These are phyloP conservation scores for Brachypalpus laphriformis DNA, from an alignment of 2,888 invertebrate genomes.

Conservation along the genomic window DNA sequence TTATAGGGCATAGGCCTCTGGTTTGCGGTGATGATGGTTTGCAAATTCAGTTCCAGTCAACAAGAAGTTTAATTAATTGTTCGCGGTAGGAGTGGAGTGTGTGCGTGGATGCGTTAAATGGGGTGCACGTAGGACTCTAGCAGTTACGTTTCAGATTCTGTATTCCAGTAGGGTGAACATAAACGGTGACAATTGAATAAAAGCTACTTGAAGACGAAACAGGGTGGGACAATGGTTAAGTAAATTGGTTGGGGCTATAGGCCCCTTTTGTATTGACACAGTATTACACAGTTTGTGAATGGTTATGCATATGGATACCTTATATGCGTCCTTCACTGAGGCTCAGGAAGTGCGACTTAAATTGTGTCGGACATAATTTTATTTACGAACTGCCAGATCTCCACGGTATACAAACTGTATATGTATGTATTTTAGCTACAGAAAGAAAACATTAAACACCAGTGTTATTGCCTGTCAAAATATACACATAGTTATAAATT, in stretches of 20 bases:
- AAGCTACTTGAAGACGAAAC: neutral
- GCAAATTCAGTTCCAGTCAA: slow-evolving; percentile 42
- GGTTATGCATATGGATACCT: neutral
- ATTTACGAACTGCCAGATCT: too few relatives aligned
- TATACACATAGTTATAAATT: too few relatives aligned
- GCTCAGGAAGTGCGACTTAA: too few relatives aligned
- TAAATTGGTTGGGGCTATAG: too few relatives aligned
- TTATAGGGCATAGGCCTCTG: slow-evolving; percentile 12
- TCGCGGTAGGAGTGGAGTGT: neutral
- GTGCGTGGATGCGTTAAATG: neutral
- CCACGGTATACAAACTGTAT: too few relatives aligned
- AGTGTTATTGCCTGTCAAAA: too few relatives aligned
- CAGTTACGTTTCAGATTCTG: neutral
- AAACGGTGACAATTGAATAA: slow-evolving; percentile 31
- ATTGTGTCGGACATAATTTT: too few relatives aligned
- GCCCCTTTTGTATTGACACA: neutral
- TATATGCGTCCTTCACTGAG: neutral
- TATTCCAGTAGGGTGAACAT: neutral
- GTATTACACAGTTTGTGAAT: neutral
- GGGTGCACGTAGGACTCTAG: neutral
- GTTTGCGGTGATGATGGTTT: neutral
- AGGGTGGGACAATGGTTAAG: neutral
- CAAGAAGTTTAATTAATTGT: slow-evolving; percentile 39
- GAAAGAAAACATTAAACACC: too few relatives aligned
- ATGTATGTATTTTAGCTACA: too few relatives aligned